Percentiles rank a stretch among this genome's conserved stretches.
phyloP scores from a whole-genome alignment of 2,797 vertebrate species.

The Vireo griseus region DNA sequence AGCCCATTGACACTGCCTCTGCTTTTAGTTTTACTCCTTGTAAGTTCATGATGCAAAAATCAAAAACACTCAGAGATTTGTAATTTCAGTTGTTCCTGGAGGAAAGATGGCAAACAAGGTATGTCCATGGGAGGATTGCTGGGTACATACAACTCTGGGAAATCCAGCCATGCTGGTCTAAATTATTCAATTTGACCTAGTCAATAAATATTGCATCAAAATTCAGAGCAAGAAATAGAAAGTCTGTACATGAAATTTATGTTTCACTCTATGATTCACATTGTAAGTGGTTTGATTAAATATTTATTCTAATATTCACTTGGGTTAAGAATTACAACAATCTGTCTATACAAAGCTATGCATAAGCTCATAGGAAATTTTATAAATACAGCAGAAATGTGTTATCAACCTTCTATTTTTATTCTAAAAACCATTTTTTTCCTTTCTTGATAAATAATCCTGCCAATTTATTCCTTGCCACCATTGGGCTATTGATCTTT shows the following conservation, averaged over 20 bases:
- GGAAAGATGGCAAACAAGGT: neutral
- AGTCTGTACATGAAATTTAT: constrained; percentile 68
- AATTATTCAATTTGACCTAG: constrained; percentile 40
- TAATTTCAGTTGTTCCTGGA: neutral
- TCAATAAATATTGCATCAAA: constrained; percentile 63
- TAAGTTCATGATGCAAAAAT: neutral
- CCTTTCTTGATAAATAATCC: neutral
- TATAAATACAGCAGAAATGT: neutral
- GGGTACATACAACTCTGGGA: neutral
- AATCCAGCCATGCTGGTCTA: constrained; percentile 26
- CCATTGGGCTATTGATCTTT: neutral
- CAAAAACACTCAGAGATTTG: neutral
- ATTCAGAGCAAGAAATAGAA: constrained; percentile 49
- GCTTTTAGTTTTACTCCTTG: neutral
- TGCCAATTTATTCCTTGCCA: neutral
- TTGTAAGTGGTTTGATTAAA: constrained; percentile 67
- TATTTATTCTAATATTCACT: constrained; percentile 67
- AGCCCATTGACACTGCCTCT: neutral
- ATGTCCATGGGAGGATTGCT: neutral
- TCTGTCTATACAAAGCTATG: constrained; percentile 20
- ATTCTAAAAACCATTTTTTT: neutral
- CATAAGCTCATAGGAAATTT: constrained; percentile 1
- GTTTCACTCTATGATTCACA: constrained; percentile 49
- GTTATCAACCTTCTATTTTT: neutral
- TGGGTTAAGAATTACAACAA: constrained; percentile 54